phyloP scores from a whole-genome alignment of 2,888 invertebrate species.

The Lacanobia oleracea region DNA sequence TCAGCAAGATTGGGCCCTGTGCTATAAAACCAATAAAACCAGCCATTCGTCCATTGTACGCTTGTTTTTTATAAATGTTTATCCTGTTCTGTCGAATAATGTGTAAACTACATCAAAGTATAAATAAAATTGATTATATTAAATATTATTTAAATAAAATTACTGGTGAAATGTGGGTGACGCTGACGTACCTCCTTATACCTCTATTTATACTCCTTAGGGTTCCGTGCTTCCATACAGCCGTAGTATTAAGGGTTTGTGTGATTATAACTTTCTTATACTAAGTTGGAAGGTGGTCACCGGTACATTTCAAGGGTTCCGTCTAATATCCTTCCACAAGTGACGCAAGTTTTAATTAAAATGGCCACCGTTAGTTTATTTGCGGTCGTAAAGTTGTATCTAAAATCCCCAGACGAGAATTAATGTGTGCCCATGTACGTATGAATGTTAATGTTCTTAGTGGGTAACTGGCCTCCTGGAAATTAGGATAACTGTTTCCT shows the following conservation, averaged over 20 bases:
- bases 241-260: neutral
- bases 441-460: conserved; percentile 25
- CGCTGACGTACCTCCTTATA: no score
- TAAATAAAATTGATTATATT: no score
- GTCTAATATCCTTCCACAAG: conserved; percentile 74
- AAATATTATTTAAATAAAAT: neutral
- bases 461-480: conserved; percentile 29
- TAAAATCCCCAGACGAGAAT: conserved; percentile 50
- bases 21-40: no score
- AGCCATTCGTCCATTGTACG: no score
- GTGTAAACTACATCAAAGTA: no score
- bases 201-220: neutral
- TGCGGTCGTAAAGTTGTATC: conserved; percentile 62
- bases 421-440: conserved; percentile 32
- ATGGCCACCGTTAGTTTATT: conserved; percentile 69
- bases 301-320: conserved; percentile 66
- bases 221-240: neutral
- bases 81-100: no score
- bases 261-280: conserved; percentile 69
- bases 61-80: no score
- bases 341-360: conserved; percentile 79
- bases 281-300: conserved; percentile 59
- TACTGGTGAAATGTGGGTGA: neutral
- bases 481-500: conserved; percentile 36
- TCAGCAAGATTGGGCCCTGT: no score